Conservation (phyloP, 2,797 vertebrate species). For the Enteromius paludinosus region DNA sequence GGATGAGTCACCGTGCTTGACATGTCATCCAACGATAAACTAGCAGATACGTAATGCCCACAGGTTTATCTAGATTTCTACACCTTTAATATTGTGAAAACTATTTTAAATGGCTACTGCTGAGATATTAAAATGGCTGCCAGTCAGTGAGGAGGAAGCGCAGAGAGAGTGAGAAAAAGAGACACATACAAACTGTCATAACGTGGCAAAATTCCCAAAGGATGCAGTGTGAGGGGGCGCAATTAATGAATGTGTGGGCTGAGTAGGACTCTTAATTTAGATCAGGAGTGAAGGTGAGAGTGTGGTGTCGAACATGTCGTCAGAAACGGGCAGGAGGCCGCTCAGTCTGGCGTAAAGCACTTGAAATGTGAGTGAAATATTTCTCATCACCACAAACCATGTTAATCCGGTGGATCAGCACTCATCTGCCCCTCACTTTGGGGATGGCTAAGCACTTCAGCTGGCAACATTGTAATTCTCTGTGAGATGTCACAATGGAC, state of each 20-base stretch:
- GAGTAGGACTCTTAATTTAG: conserved; percentile 56
- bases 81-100: not conserved
- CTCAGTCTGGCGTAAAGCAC: conserved; percentile 27
- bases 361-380: conserved; percentile 56
- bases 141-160: conserved; percentile 5
- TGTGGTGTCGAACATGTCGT: conserved; percentile 39
- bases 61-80: not conserved
- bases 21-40: not conserved
- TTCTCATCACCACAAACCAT: conserved; percentile 37
- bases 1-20: conserved; percentile 8
- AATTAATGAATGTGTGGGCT: conserved; percentile 55
- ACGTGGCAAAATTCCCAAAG: not conserved
- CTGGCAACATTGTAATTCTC: conserved; percentile 35
- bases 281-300: conserved; percentile 49
- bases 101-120: conserved; percentile 7
- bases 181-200: conserved; percentile 7
- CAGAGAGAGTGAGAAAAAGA: conserved; percentile 19
- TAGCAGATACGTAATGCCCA: not conserved
- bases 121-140: conserved; percentile 23
- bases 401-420: conserved; percentile 52
- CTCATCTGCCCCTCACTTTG: conserved; percentile 39
- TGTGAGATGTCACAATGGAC: conserved; percentile 36
- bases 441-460: conserved; percentile 44
- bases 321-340: conserved; percentile 29
- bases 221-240: conserved; percentile 26